Conservation (phyloP, 2,888 invertebrate genomes). For the Orthosia cruda region DNA sequence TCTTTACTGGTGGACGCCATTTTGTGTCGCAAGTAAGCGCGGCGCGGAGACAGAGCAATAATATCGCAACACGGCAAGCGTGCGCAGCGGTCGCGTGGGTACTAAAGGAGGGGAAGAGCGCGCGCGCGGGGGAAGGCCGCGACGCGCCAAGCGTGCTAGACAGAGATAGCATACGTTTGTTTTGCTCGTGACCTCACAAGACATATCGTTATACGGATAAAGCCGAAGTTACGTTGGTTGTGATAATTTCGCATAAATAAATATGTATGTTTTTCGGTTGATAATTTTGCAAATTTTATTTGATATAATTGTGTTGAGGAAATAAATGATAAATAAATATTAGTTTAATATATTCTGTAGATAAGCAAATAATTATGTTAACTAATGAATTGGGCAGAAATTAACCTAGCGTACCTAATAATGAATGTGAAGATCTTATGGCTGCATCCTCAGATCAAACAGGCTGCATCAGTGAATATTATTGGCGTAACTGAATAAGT, state of each 20-base stretch:
- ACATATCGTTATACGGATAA: not conserved
- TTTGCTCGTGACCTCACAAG: not conserved
- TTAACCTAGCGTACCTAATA: too few relatives aligned
- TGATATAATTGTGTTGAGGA: not conserved
- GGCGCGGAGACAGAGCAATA: not conserved
- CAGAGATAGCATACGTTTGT: conserved; percentile 26
- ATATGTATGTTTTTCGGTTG: too few relatives aligned
- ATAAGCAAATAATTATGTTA: too few relatives aligned
- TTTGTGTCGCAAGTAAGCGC: conserved; percentile 26
- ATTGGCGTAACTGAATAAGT: too few relatives aligned
- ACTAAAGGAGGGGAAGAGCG: conserved; percentile 22
- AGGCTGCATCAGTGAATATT: too few relatives aligned
- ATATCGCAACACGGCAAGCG: not conserved
- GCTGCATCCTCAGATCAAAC: too few relatives aligned
- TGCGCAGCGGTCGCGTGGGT: conserved; percentile 24
- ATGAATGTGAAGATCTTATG: too few relatives aligned
- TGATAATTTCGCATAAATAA: not conserved
- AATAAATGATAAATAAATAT: too few relatives aligned
- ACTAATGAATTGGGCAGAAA: too few relatives aligned
- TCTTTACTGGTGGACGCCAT: conserved; percentile 26
- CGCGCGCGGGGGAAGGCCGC: not conserved
- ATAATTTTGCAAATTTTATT: not conserved
- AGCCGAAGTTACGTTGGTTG: not conserved
- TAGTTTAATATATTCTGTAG: too few relatives aligned
- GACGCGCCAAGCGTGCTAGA: not conserved